Evolutionary conservation across 1,140 invertebrate genomes (phyloP).

Genomic region (Leptinotarsa lineolata): DNA sequence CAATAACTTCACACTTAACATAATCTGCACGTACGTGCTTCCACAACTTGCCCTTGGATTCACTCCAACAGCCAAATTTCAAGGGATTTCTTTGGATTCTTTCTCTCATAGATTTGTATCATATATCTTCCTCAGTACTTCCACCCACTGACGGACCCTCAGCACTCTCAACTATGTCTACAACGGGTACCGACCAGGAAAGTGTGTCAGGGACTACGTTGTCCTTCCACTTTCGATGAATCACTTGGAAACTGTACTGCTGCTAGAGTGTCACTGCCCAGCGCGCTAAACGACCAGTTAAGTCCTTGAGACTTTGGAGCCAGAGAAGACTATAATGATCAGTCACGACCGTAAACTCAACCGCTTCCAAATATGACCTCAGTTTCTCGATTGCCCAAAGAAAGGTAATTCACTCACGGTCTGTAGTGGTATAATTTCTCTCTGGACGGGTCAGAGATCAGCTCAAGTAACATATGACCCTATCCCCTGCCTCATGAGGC

Average conservation of each 20-base stretch:
- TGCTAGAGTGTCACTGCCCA: conserved; percentile 52
- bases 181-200: conserved; percentile 1
- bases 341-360: conserved; percentile 56
- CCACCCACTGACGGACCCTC: neutral
- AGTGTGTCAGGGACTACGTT: conserved; percentile 17
- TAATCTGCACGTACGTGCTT: too few species aligned
- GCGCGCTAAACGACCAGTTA: conserved; percentile 53
- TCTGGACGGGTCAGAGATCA: conserved; percentile 51
- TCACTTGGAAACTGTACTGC: neutral
- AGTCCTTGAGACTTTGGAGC: conserved; percentile 56
- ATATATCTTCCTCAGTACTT: neutral
- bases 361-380: conserved; percentile 54
- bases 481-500: neutral
- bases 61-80: too few species aligned
- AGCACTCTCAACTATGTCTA: conserved; percentile 29
- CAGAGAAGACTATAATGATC: conserved; percentile 58
- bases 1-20: too few species aligned
- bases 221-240: neutral
- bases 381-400: conserved; percentile 56
- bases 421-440: conserved; percentile 55
- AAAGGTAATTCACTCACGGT: conserved; percentile 59
- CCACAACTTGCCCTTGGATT: too few species aligned
- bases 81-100: too few species aligned
- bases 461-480: conserved; percentile 45
- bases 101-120: neutral